Evolutionary conservation across 2,888 invertebrate species (phyloP), one percentile per base, ranked within the genome.

Genomic region (Polia nebulosa): DNA sequence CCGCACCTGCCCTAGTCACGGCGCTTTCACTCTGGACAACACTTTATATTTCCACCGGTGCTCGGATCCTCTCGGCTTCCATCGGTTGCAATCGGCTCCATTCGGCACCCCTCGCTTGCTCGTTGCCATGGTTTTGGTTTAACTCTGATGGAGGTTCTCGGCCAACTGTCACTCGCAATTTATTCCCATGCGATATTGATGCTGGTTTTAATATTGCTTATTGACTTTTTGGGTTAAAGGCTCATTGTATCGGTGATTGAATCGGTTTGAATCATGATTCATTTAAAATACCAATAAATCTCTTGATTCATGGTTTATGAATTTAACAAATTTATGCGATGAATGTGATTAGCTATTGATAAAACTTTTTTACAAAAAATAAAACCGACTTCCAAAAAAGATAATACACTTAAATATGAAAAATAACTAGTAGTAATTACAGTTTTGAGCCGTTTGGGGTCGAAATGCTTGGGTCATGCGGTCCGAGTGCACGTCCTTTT

Each of bases 111-210:
- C 72, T 84, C 78, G 66, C 74, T 76, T 75, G 65, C 58, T 68
- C 80, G 85, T 83, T 84, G 80, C 82, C 57, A 86, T 76, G 72
- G 77, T 45, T 68, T 57, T 85, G 74, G 80, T 67, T 60, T 52
- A 67, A 52, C 76, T 74, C 74, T 80, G 80, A 80, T 76, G 72
- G 72, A 79, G 76, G 71, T 79, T 76, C 65, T 62, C 73, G 45
- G 29, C 65, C 68, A 72, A 63, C 83, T 86, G 87, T 82, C 84
- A 81, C 70, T 82, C 70, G 81, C 84, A 82, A 84, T 85, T 88
- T 85, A 87, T 87, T 84, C 85, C 76, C 80, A 85, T 80, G 76
- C 20, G 56, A 53, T 80, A 78, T 70, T 68, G 55, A 68, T 64
- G 59, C 57, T 52, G 36, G 39, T 57, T 65, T 67, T 45, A 57